phyloP scores from a whole-genome alignment of 2,797 vertebrate genomes.

The Eremophila alpestris region DNA sequence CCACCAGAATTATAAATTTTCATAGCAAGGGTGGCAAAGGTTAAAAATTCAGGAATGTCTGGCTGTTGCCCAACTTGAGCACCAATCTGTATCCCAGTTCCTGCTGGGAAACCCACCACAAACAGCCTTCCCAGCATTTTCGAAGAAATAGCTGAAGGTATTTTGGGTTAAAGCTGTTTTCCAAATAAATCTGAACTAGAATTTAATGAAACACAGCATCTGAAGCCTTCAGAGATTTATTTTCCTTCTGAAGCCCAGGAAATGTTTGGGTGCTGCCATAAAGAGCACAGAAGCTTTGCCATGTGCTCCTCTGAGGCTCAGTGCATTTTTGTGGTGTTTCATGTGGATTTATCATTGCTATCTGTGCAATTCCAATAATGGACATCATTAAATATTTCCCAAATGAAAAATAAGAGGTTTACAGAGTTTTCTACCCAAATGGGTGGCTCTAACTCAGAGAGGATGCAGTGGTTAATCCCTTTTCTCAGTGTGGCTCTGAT shows the following conservation, averaged over 20 bases:
- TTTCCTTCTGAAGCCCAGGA: not conserved
- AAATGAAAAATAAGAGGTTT: not conserved
- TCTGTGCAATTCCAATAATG: not conserved
- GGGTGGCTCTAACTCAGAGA: not conserved
- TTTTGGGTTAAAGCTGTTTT: not conserved
- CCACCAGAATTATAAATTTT: not conserved
- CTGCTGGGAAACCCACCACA: not conserved
- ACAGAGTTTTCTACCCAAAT: not conserved
- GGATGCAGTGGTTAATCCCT: not conserved
- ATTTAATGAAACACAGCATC: not conserved
- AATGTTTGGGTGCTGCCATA: not conserved
- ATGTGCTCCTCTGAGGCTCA: not conserved
- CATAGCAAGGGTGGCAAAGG: not conserved
- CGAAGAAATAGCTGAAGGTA: not conserved
- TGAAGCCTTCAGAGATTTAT: not conserved
- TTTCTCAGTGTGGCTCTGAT: rapidly evolving
- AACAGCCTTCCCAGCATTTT: not conserved
- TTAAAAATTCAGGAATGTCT: not conserved
- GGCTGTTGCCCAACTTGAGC: not conserved
- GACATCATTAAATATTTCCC: not conserved
- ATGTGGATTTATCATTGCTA: not conserved
- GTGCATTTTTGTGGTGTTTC: not conserved
- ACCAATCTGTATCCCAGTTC: not conserved
- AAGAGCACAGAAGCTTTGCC: not conserved
- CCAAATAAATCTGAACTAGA: not conserved